A percentile compares a stretch with the other conserved stretches of the same genome.
Evolutionary conservation across 23 tunicate genomes (phyloP).

Genomic region (Pegea sp.): DNA sequence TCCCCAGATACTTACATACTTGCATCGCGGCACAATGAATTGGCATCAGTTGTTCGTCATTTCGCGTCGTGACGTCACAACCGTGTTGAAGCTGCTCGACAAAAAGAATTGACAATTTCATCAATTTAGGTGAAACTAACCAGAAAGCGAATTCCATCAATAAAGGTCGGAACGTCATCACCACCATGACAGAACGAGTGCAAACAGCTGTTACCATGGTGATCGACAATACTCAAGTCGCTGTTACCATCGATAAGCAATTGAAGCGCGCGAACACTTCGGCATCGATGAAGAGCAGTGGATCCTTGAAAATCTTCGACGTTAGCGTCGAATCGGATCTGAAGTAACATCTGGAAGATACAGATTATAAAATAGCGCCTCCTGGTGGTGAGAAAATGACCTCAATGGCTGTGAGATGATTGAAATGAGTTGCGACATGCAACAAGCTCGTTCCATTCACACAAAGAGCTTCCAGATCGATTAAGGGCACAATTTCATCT

Average conservation of each 20-base stretch:
- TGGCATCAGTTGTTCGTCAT: slow-evolving; percentile 35
- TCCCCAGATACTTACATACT: too few relatives aligned
- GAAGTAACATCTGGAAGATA: slow-evolving; percentile 28
- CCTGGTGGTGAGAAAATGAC: too few relatives aligned
- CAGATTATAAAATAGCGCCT: too few relatives aligned
- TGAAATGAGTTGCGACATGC: slow-evolving; percentile 74
- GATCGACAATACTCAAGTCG: slow-evolving; percentile 44
- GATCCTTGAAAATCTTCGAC: slow-evolving; percentile 73
- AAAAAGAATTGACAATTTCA: neutral
- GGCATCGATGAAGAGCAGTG: slow-evolving; percentile 59
- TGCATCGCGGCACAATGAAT: slow-evolving; percentile 93
- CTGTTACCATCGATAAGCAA: slow-evolving; percentile 56
- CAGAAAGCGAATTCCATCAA: slow-evolving; percentile 43
- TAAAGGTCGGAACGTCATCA: slow-evolving; percentile 15
- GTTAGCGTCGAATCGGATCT: slow-evolving; percentile 55
- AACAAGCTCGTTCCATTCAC: slow-evolving; percentile 62
- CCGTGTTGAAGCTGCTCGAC: slow-evolving; percentile 36
- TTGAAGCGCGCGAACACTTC: slow-evolving; percentile 28
- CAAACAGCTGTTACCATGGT: slow-evolving; percentile 72
- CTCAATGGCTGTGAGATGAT: slow-evolving; percentile 26
- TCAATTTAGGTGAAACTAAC: slow-evolving; percentile 3
- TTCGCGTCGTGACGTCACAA: slow-evolving; percentile 25
- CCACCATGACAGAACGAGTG: slow-evolving; percentile 62
- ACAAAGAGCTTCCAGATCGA: slow-evolving; percentile 48
- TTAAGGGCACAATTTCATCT: too few relatives aligned